These are phyloP conservation scores for Melieria omissa DNA, from an alignment of 2,888 invertebrate species.

Conservation along the genomic window DNA sequence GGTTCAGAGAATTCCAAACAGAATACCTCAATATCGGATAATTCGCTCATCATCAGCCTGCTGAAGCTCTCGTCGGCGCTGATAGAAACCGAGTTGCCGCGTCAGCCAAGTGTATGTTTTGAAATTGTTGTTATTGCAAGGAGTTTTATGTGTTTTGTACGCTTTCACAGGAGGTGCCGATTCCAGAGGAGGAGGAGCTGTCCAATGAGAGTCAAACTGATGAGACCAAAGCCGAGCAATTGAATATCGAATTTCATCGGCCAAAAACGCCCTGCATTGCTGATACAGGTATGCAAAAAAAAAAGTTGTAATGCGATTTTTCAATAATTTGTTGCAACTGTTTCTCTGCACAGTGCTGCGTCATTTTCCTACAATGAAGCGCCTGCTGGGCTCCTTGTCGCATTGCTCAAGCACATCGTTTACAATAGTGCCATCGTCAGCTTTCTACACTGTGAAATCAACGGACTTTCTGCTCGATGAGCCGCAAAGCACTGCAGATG, in stretches of 20 bases:
- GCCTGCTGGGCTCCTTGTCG: conserved; percentile 82
- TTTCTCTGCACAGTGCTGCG: conserved; percentile 71
- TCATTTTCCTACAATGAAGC: conserved; percentile 83
- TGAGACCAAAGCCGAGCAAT: conserved; percentile 83
- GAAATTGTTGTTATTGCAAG: neutral
- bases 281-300: conserved; percentile 68
- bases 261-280: conserved; percentile 77
- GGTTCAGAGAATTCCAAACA: conserved; percentile 73
- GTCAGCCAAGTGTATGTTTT: conserved; percentile 65
- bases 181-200: conserved; percentile 67
- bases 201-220: conserved; percentile 77
- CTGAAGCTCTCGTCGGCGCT: conserved; percentile 75
- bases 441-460: conserved; percentile 63
- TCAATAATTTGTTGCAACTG: neutral
- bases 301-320: neutral
- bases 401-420: conserved; percentile 79
- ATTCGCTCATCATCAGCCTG: conserved; percentile 77
- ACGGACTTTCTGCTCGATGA: conserved; percentile 68
- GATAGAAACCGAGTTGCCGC: conserved; percentile 73
- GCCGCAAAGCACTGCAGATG: conserved; percentile 83
- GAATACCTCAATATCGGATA: conserved; percentile 77
- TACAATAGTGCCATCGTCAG: conserved; percentile 73
- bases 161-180: conserved; percentile 59
- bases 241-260: conserved; percentile 67
- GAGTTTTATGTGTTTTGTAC: neutral